A percentile compares a stretch with the other conserved stretches of the same genome.
phyloP scores from a whole-genome alignment of 2,113 vertebrate genomes.

The Cardinalis cardinalis region DNA sequence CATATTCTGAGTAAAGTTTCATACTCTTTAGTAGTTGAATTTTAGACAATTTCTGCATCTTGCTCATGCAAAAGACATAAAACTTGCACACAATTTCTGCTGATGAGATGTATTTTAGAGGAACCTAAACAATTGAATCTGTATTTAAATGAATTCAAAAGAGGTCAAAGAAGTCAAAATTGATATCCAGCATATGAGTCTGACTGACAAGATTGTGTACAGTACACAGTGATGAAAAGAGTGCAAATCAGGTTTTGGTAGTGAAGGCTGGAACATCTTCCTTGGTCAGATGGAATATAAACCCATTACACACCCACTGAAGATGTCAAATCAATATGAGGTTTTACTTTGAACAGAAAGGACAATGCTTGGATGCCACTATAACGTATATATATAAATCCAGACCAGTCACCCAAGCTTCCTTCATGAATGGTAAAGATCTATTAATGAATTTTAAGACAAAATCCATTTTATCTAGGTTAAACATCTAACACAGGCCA shows the following conservation, averaged over 20 bases:
- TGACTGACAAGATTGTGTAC: not conserved
- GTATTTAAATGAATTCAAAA: not conserved
- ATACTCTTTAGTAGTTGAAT: not conserved
- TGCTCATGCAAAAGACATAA: not conserved
- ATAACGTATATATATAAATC: not conserved
- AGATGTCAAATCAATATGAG: not conserved
- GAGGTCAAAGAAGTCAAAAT: not conserved
- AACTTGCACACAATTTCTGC: not conserved
- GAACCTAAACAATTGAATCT: not conserved
- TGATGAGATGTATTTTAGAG: not conserved
- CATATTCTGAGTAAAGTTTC: not conserved
- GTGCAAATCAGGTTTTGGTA: not conserved
- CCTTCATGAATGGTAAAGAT: not conserved
- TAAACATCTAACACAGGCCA: not conserved
- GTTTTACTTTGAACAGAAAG: not conserved
- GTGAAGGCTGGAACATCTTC: not conserved
- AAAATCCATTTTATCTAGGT: not conserved
- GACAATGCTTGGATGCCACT: not conserved
- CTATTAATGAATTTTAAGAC: not conserved
- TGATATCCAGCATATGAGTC: not conserved
- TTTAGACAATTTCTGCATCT: not conserved
- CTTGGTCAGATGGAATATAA: not conserved
- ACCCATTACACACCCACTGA: not conserved
- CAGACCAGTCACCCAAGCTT: not conserved
- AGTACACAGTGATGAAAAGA: not conserved